Percentiles rank a stretch among this genome's conserved stretches.
These are phyloP conservation scores for Poeciliopsis turrubarensis DNA, from an alignment of 2,113 vertebrate genomes.

Conservation along the genomic window DNA sequence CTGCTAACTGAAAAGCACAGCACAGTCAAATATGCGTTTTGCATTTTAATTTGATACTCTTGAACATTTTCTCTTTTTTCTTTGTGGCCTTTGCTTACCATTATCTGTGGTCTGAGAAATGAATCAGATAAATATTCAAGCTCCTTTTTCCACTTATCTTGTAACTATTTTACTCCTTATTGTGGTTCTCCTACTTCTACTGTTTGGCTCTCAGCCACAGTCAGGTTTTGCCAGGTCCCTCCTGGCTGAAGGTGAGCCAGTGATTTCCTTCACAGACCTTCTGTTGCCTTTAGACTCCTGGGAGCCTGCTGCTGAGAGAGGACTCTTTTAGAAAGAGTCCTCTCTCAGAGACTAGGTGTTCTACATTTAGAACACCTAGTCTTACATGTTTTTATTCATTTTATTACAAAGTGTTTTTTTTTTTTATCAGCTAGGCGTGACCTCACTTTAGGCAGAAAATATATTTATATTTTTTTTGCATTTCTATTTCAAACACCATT, in stretches of 20 bases:
- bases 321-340: slow-evolving; percentile 30
- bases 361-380: slow-evolving; percentile 1
- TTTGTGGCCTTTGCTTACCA: not conserved
- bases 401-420: not conserved
- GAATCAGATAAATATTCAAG: slow-evolving; percentile 2
- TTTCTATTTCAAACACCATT: slow-evolving; percentile 24
- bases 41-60: not conserved
- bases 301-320: slow-evolving; percentile 25
- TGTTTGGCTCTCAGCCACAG: not conserved
- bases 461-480: not conserved
- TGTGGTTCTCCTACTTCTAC: slow-evolving; percentile 3
- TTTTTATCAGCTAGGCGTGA: not conserved
- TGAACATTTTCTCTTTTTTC: not conserved
- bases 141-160: not conserved
- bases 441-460: not conserved
- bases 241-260: slow-evolving; percentile 33
- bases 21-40: not conserved
- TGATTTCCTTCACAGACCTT: slow-evolving; percentile 29
- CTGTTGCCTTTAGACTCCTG: slow-evolving; percentile 16
- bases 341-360: too few relatives aligned
- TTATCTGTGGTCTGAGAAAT: slow-evolving; percentile 39
- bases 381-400: slow-evolving; percentile 37
- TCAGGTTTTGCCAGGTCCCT: slow-evolving; percentile 33
- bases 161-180: slow-evolving; percentile 11
- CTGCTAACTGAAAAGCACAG: not conserved